These are phyloP conservation scores for Benthosema pterotum DNA, from an alignment of 2,797 vertebrate species.

Conservation along the genomic window DNA sequence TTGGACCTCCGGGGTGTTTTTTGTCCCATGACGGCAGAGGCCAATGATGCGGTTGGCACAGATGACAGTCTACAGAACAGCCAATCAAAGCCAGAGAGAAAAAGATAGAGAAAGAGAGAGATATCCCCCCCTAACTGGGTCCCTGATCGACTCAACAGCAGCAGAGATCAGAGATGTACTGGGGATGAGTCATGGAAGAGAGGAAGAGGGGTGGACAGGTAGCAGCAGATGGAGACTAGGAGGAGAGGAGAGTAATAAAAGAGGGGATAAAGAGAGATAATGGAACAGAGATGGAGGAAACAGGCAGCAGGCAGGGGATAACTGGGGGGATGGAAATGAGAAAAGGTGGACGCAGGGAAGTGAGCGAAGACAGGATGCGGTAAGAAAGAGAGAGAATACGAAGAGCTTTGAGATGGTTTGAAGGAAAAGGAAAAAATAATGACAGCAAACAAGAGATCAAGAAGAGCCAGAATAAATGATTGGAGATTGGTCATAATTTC, in stretches of 20 bases:
- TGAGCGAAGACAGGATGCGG: too few relatives aligned
- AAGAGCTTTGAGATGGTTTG: too few relatives aligned
- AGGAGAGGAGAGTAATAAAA: background rate
- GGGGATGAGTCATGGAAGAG: background rate
- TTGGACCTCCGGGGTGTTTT: slow-evolving; percentile 12
- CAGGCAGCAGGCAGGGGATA: background rate
- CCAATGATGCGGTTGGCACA: slow-evolving; percentile 18
- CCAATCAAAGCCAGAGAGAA: too few relatives aligned
- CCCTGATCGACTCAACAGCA: background rate
- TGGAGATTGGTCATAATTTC: too few relatives aligned
- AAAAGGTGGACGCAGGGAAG: too few relatives aligned
- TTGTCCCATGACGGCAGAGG: background rate
- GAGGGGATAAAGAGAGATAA: background rate
- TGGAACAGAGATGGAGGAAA: background rate
- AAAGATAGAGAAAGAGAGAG: too few relatives aligned
- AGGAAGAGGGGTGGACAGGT: background rate
- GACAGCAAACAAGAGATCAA: too few relatives aligned
- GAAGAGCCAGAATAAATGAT: too few relatives aligned
- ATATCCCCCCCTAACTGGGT: too few relatives aligned
- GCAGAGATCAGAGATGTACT: background rate
- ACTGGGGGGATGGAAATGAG: too few relatives aligned
- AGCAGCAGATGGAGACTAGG: background rate
- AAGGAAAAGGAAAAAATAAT: too few relatives aligned
- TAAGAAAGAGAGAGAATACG: too few relatives aligned
- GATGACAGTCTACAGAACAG: background rate